Evolutionary conservation across 2,888 invertebrate genomes (phyloP).

Genomic region (Celastrina argiolus): DNA sequence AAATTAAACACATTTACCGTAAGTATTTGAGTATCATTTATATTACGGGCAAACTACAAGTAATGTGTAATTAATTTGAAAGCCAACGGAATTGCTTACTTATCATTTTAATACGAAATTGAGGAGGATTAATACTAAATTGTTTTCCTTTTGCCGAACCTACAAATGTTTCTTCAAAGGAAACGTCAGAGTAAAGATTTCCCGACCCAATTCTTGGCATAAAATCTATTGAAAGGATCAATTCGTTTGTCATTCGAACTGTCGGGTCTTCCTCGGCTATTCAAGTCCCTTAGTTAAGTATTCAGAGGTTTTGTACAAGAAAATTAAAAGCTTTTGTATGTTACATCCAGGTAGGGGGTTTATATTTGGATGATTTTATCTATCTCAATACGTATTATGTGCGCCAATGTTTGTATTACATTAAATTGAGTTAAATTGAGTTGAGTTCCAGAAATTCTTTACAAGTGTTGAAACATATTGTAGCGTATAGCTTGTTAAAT

Average conservation of each 20-base stretch:
- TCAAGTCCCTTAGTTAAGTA: constrained; percentile 1
- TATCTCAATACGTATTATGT: no score
- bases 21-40: no score
- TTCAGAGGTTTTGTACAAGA: constrained; percentile 7
- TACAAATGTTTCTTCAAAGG: not conserved
- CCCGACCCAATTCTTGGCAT: constrained; percentile 1
- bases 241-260: constrained; percentile 13
- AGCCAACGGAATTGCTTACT: not conserved
- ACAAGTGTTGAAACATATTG: not conserved
- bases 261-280: not conserved
- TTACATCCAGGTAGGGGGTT: not conserved
- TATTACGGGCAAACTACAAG: not conserved
- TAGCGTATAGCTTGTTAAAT: not conserved
- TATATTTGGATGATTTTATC: not conserved
- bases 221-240: constrained; percentile 11
- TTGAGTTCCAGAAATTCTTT: not conserved
- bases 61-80: not conserved
- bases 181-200: not conserved
- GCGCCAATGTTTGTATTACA: not conserved
- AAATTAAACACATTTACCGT: not conserved
- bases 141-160: constrained; percentile 1
- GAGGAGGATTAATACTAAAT: not conserved
- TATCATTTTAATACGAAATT: not conserved
- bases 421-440: no score
- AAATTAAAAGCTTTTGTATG: constrained; percentile 11